Percentiles rank a stretch among this genome's conserved stretches.
These are phyloP conservation scores for Perizoma affinitatum DNA, from an alignment of 2,888 invertebrate genomes.

Conservation along the genomic window DNA sequence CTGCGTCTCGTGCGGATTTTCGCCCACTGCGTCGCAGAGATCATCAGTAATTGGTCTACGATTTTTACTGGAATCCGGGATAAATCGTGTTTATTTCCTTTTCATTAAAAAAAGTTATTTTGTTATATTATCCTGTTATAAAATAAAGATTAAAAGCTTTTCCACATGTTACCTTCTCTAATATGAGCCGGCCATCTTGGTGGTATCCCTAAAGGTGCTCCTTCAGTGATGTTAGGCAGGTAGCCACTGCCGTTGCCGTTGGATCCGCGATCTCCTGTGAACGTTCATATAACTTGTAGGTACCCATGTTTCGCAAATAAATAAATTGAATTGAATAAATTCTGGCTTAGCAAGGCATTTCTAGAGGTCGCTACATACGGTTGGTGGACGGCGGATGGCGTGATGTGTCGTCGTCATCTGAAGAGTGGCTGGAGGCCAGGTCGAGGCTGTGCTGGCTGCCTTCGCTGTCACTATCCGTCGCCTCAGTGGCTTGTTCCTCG, in stretches of 20 bases:
- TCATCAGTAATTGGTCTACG: too few relatives aligned
- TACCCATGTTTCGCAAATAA: too few relatives aligned
- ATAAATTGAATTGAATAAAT: too few relatives aligned
- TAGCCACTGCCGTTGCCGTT: conserved; percentile 64
- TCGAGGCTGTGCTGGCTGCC: conserved; percentile 92
- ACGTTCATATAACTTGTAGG: too few relatives aligned
- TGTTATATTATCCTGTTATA: too few relatives aligned
- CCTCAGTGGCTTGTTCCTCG: conserved; percentile 77
- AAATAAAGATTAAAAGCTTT: too few relatives aligned
- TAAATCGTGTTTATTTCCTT: too few relatives aligned
- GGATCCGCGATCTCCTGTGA: conserved; percentile 40
- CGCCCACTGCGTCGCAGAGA: too few relatives aligned
- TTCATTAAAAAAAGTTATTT: too few relatives aligned
- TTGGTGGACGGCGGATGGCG: conserved; percentile 54
- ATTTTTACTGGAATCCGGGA: too few relatives aligned
- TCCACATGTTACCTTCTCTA: conserved; percentile 61
- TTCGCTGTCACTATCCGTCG: conserved; percentile 93
- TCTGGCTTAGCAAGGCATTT: too few relatives aligned
- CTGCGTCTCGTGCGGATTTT: too few relatives aligned
- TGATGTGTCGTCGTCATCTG: conserved; percentile 92
- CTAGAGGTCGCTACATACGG: conserved; percentile 28
- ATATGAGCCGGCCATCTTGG: conserved; percentile 74
- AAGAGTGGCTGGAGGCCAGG: conserved; percentile 97
- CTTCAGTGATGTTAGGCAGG: conserved; percentile 78
- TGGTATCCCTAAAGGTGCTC: conserved; percentile 67